phyloP scores from a whole-genome alignment of 2,113 vertebrate genomes.

The Tragelaphus buxtoni region DNA sequence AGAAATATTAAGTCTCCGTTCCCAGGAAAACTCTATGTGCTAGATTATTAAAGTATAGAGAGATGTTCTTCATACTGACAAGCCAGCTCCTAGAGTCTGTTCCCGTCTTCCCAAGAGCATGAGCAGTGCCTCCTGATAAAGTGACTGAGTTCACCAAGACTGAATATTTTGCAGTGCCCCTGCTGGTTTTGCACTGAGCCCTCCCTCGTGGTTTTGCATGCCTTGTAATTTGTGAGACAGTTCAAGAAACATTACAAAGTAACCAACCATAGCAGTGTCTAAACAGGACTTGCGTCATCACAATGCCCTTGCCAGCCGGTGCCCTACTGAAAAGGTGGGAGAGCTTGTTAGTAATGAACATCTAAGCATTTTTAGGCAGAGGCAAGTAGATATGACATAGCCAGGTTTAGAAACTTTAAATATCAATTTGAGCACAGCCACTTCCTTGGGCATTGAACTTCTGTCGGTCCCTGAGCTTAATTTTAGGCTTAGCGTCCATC shows the following conservation, averaged over 20 bases:
- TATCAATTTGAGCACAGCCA: neutral
- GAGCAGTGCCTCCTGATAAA: neutral
- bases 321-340: neutral
- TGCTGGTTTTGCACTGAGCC: too few species aligned
- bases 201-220: neutral
- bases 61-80: neutral
- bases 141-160: neutral
- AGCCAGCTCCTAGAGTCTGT: neutral
- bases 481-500: neutral
- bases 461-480: neutral
- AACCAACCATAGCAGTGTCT: neutral
- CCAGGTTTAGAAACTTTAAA: neutral
- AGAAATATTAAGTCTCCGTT: constrained; percentile 3
- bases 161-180: neutral
- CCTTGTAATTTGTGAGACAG: neutral
- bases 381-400: neutral
- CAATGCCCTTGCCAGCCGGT: neutral
- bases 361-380: neutral
- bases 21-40: neutral
- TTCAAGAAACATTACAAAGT: neutral
- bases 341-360: neutral
- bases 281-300: neutral
- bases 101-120: neutral
- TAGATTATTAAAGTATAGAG: neutral
- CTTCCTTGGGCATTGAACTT: neutral